phyloP scores from a whole-genome alignment of 1,140 invertebrate species.

The Aethina tumida region DNA sequence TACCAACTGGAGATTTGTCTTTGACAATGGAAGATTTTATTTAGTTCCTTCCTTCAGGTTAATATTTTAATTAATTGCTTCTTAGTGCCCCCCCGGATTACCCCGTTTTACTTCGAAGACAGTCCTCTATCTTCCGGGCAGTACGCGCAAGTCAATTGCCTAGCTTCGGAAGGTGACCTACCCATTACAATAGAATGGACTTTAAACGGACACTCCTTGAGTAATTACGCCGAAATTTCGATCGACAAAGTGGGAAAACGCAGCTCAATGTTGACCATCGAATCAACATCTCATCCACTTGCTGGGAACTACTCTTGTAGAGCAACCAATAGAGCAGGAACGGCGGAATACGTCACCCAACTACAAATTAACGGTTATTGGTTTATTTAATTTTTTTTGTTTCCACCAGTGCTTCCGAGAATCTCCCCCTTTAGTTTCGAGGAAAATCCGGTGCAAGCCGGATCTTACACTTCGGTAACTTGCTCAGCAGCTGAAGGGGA shows the following conservation, averaged over 20 bases:
- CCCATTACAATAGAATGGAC: constrained; percentile 56
- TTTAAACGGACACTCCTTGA: constrained; percentile 42
- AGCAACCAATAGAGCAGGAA: constrained; percentile 53
- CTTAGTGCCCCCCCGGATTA: constrained; percentile 56
- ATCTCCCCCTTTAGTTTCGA: constrained; percentile 36
- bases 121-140: constrained; percentile 56
- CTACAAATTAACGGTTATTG: constrained; percentile 47
- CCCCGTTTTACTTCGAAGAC: constrained; percentile 54
- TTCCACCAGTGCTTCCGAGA: constrained; percentile 11
- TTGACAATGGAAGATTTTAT: no score
- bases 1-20: constrained; percentile 62
- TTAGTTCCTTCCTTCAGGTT: neutral
- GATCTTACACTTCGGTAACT: constrained; percentile 56
- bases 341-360: constrained; percentile 48
- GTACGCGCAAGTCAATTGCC: constrained; percentile 58
- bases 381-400: neutral
- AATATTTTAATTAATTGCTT: neutral
- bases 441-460: constrained; percentile 37
- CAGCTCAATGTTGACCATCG: constrained; percentile 49
- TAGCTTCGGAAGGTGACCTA: constrained; percentile 55
- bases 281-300: constrained; percentile 51
- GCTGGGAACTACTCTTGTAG: constrained; percentile 65
- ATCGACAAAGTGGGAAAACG: constrained; percentile 20
- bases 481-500: constrained; percentile 57
- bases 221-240: constrained; percentile 11